Evolutionary conservation across 1,140 invertebrate species (phyloP), one percentile per base, ranked within the genome.

Genomic region (Arctopsyche grandis): DNA sequence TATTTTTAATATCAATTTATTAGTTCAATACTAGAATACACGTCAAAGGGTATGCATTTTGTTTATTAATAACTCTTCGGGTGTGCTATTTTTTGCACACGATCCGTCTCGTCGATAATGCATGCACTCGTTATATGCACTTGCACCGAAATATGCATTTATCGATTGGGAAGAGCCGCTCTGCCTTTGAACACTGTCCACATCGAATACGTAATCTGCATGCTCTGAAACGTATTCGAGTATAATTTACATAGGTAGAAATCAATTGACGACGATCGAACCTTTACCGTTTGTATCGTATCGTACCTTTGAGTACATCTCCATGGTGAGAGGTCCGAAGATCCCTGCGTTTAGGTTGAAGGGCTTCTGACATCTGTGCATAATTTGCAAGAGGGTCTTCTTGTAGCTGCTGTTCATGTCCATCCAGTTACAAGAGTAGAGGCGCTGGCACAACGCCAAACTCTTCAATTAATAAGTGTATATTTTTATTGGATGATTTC

Each of bases 131-230:
- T 38, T 38, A n/a, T n/a, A n/a, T n/a, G n/a, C n/a, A n/a, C n/a
- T 38, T 38, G 29, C 29, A 38, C 29, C 29, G 29, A 38, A 52
- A 52, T 14, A 16, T 52, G 3, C 3, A 52, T 5, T 19, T 5
- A 43, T 56, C 48, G 29, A 26, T 74, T n/a, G n/a, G n/a, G n/a
- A n/a, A n/a, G 44, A 16, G 77, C 70, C 1, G 80, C 75, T 63
- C 81, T 66, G 56, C 81, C 81, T 78, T 82, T 82, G 66, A 82
- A 82, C 9, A 82, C 81, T 0, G 81, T 82, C 81, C 81, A 82
- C 46, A 82, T 82, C 0, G 78, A 80, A 71, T 82, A 82, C 14
- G 81, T 82, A 78, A 82, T 82, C 56, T 79, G 81, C 81, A 82
- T 82, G 63, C 81, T 80, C 81, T 82, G 79, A 76, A 81, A 79